Base-by-base conservation (phyloP, 2,888 invertebrate genomes). In the Synanthedon formicaeformis region DNA sequence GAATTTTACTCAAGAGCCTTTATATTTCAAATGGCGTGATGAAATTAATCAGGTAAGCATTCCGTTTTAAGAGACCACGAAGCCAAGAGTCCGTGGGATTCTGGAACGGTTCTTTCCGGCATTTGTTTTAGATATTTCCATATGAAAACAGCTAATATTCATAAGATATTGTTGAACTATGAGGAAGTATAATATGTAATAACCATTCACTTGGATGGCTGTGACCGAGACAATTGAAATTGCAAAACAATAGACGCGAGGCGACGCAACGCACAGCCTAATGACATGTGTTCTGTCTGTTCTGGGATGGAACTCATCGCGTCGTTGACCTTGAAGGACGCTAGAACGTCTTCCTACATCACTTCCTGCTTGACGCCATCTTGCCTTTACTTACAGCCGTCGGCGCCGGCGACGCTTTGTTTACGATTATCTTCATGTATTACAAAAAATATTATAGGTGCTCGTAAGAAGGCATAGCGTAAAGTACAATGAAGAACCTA, bases 341-440 rank as follows among this genome's bases (percentile, higher is more conserved):
- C 64, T 79, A 73, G 71, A 77, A 75, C 79, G 81, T 85, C 85
- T 85, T 85, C 83, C 83, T 84, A 82, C 56, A 74, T 78, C 67
- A 83, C 81, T 85, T 86, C 86, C 86, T 86, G 78, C 73, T 84
- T 64, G 71, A 73, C 73, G 76, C 78, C 81, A 81, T 83, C 81
- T 82, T 75, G 69, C 66, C 67, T 71, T 64, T 62, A 64, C 65
- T 65, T 60, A 66, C 59, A 59, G 60, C 59, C 62, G 60, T 59
- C 62, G 68, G 68, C 72, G 72, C 69, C 59, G 54, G 54, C 51
- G 23, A 18, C 16, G 49, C 49, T 49, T 45, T 45, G 45, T 45
- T 45, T 14, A 45, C 14, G 45, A 13, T 45, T 45, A 14, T 45
- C 34, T 34, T 34, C 34, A 34, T 34, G 34, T 34, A 34, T 34